These are phyloP conservation scores for Clinocottus analis DNA, from an alignment of 2,113 vertebrate species.

Conservation along the genomic window DNA sequence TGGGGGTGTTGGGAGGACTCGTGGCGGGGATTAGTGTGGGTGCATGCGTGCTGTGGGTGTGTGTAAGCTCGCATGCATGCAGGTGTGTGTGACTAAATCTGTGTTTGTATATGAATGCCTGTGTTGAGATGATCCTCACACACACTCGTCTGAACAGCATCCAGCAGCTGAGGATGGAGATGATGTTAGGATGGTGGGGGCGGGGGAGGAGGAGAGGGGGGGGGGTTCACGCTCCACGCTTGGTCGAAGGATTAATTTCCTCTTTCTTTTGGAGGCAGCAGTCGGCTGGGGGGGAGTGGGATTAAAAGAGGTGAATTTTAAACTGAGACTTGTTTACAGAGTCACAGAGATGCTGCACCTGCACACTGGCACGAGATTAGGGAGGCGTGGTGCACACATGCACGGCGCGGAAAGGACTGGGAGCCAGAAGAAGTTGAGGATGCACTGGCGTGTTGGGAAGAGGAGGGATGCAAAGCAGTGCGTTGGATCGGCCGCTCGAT, in stretches of 20 bases:
- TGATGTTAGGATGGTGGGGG: conserved; percentile 71
- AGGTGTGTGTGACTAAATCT: conserved; percentile 73
- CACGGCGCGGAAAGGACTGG: conserved; percentile 16
- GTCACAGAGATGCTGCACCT: conserved; percentile 72
- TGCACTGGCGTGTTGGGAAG: conserved; percentile 19
- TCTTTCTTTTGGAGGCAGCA: conserved; percentile 35
- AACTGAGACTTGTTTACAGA: conserved; percentile 77
- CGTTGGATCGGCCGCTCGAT: conserved; percentile 35
- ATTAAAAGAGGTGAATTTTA: conserved; percentile 78
- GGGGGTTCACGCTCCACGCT: conserved; percentile 46
- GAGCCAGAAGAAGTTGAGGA: conserved; percentile 24
- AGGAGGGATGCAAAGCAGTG: conserved; percentile 17
- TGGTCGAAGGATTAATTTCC: conserved; percentile 70
- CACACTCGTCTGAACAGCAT: conserved; percentile 65
- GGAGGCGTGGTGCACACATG: conserved; percentile 50
- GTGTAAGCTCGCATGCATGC: conserved; percentile 67
- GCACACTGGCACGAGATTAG: conserved; percentile 68
- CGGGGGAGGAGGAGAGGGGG: conserved; percentile 54
- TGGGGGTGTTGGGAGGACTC: conserved; percentile 61
- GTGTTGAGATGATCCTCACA: conserved; percentile 65
- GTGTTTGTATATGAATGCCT: conserved; percentile 55
- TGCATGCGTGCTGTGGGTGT: conserved; percentile 43
- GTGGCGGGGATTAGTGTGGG: conserved; percentile 67
- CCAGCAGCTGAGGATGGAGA: conserved; percentile 68
- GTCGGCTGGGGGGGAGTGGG: conserved; percentile 51